phyloP scores from a whole-genome alignment of 2,888 invertebrate genomes.

The Poecilus cupreus region DNA sequence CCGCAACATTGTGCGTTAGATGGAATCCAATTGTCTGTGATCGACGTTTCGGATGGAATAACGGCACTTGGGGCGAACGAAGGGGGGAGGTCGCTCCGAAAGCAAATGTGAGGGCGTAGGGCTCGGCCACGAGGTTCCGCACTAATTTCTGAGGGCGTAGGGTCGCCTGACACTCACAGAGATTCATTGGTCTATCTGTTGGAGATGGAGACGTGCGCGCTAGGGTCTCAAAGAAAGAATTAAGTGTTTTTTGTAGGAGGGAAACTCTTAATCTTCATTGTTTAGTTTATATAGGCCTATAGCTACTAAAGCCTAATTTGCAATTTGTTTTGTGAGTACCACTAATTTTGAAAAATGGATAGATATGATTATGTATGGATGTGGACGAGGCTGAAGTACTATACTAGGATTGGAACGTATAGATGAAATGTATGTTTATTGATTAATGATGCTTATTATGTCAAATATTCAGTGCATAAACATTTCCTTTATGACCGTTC shows the following conservation, averaged over 20 bases:
- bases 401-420: no score
- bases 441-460: no score
- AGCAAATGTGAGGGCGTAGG: slow-evolving; percentile 1
- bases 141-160: slow-evolving; percentile 20
- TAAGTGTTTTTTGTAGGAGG: background rate
- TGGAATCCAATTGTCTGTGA: slow-evolving; percentile 43
- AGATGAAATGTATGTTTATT: no score
- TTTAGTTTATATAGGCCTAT: background rate
- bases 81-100: background rate
- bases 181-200: slow-evolving; percentile 17
- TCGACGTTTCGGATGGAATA: background rate
- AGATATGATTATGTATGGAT: no score
- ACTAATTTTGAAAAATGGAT: no score
- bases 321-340: no score
- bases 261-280: slow-evolving; percentile 21
- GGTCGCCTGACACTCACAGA: slow-evolving; percentile 4
- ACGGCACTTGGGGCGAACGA: background rate
- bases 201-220: background rate
- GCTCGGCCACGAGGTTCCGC: background rate
- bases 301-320: no score
- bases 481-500: no score
- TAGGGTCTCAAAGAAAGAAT: background rate
- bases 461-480: no score
- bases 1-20: slow-evolving; percentile 41
- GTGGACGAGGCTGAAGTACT: no score